phyloP scores from a whole-genome alignment of 2,888 invertebrate genomes.

The Euzetes globulus region DNA sequence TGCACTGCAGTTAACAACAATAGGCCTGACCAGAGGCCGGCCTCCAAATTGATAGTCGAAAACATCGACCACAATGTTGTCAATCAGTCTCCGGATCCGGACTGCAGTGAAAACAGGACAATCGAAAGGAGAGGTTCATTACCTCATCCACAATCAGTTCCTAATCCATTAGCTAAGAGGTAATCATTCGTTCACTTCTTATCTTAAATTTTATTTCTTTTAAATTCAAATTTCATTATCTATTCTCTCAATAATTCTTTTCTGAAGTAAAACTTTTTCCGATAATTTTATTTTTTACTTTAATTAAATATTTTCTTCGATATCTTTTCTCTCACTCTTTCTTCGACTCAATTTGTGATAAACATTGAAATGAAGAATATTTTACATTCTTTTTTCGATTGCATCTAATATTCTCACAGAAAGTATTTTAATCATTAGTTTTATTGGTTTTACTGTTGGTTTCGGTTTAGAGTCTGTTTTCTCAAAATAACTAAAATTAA shows the following conservation, averaged over 20 bases:
- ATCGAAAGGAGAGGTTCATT: slow-evolving; percentile 10
- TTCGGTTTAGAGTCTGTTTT: too few species aligned
- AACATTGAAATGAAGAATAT: not conserved
- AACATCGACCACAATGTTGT: not conserved
- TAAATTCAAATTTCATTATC: not conserved
- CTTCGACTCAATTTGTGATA: not conserved
- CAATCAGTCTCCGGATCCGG: slow-evolving; percentile 13
- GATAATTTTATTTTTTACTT: not conserved
- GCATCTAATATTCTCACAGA: not conserved
- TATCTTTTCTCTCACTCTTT: not conserved
- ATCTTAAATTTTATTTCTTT: not conserved
- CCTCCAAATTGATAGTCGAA: slow-evolving; percentile 1
- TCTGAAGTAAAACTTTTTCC: not conserved
- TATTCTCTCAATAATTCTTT: not conserved
- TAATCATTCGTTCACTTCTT: not conserved
- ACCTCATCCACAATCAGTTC: slow-evolving; percentile 21
- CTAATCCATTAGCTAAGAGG: slow-evolving; percentile 13
- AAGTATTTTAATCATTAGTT: too few species aligned
- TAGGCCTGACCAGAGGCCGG: not conserved
- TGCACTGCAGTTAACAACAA: slow-evolving; percentile 16
- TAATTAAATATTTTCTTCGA: not conserved
- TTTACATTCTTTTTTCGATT: not conserved
- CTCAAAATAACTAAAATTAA: too few species aligned
- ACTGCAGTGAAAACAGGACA: not conserved
- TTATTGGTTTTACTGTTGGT: too few species aligned